Base-by-base conservation (phyloP, 2,113 vertebrate genomes). In the Elgaria multicarinata region DNA sequence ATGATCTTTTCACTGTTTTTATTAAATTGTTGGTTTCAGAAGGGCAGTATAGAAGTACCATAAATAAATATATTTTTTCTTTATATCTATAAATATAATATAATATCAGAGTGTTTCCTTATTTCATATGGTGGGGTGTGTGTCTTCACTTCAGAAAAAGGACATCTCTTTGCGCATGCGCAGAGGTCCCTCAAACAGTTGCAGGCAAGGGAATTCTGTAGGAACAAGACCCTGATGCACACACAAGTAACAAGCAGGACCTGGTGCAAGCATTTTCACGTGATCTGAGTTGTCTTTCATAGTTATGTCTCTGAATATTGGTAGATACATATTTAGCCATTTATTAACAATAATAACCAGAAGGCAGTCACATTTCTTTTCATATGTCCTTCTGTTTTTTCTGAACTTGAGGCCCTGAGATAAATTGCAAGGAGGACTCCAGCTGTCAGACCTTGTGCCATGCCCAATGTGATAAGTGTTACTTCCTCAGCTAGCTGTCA, bases 401-500 rank as follows among this genome's bases (percentile, higher is more conserved):
- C 36, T 84, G 84, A 12, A 1, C 10, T 0, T 36, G 0, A 81
- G 3, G 10, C 75, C 86, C 26, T 0, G 0, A 75, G 1, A 42
- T 12, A 90, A 64, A 81, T 20, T 42, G 22, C 87, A 90, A 55
- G 0, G 0, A 24, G 75, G 75, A 62, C 22, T 0, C 0, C 0
- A 74, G 85, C 72, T 90, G 93, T 16, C 87, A 87, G 81, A 9
- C 66, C 0, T 2, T 1, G 44, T 6, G 66, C 69, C 69, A 16
- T 1, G 3, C 74, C 64, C 86, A 81, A 85, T 0, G 0, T 87
- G 3, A 84, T 26, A 46, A 6, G n/a, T 0, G 12, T 81, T 46
- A 0, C 44, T 66, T 46, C 86, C 89, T 81, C 71, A 87, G 1
- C 83, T 86, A 78, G 0, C 86, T 75, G 92, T 89, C 71, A 24